Conservation (phyloP, 2,113 vertebrate species). For the Corythornis cristatus region DNA sequence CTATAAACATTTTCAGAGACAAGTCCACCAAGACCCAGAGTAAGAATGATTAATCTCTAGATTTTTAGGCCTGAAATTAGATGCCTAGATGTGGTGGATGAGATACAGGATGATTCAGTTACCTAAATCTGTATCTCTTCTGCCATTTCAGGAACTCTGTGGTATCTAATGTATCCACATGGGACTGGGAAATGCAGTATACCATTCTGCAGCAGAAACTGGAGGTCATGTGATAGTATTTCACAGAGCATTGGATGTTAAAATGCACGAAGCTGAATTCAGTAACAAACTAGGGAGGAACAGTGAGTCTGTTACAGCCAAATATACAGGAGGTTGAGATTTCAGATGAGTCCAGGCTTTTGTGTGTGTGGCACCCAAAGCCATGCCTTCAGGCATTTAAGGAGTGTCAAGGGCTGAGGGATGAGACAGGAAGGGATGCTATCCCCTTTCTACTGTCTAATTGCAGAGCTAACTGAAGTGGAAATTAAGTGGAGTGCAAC, state of each 20-base stretch:
- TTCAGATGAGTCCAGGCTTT: not conserved
- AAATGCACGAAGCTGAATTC: rapidly evolving
- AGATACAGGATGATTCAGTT: not conserved
- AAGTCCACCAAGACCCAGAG: not conserved
- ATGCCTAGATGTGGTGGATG: not conserved
- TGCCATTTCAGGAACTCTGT: not conserved
- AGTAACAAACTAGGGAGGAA: not conserved
- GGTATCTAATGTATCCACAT: not conserved
- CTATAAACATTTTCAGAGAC: rapidly evolving
- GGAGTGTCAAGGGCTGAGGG: not conserved
- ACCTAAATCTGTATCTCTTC: rapidly evolving
- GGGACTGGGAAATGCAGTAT: not conserved
- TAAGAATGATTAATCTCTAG: rapidly evolving
- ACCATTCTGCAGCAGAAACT: not conserved
- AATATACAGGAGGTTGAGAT: not conserved
- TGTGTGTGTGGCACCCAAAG: not conserved
- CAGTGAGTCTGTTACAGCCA: rapidly evolving
- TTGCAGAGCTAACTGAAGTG: not conserved
- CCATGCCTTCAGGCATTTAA: not conserved
- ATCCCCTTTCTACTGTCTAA: not conserved
- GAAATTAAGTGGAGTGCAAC: not conserved
- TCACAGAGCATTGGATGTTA: not conserved
- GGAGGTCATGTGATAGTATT: not conserved
- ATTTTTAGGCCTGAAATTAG: not conserved
- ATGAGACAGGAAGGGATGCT: not conserved